Evolutionary conservation across 2,113 vertebrate species (phyloP).

Genomic region (Corythaeola cristata): DNA sequence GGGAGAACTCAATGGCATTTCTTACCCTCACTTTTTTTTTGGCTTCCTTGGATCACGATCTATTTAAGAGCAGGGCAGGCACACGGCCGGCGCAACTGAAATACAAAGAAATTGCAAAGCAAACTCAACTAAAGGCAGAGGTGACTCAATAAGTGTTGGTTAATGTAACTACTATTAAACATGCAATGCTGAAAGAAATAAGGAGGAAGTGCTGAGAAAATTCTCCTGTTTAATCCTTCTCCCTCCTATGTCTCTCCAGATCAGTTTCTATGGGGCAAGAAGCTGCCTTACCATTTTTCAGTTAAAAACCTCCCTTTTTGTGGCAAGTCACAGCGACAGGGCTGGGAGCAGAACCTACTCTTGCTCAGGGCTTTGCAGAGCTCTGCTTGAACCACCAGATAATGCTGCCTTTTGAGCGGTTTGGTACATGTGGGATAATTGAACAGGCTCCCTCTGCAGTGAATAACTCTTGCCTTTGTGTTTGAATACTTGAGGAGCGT

Average conservation of each 20-base stretch:
- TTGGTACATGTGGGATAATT: not conserved
- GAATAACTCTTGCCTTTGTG: not conserved
- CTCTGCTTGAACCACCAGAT: not conserved
- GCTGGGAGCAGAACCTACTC: not conserved
- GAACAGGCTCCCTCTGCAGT: not conserved
- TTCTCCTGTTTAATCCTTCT: not conserved
- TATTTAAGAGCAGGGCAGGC: not conserved
- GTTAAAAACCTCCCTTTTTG: not conserved
- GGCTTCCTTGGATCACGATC: not conserved
- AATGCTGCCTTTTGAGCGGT: not conserved
- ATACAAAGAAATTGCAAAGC: not conserved
- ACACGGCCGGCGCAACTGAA: fast-evolving
- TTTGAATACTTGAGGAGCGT: not conserved
- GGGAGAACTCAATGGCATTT: not conserved
- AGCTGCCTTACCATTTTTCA: not conserved
- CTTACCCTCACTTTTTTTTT: not conserved
- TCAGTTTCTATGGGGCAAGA: not conserved
- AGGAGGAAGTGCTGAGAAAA: not conserved
- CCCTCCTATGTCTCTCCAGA: not conserved
- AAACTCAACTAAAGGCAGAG: not conserved
- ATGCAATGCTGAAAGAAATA: not conserved
- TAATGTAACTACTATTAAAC: not conserved
- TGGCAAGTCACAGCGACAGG: not conserved
- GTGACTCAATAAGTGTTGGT: not conserved
- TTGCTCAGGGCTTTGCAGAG: not conserved